Evolutionary conservation across 2,797 vertebrate genomes (phyloP).

Genomic region (Karalla daura): DNA sequence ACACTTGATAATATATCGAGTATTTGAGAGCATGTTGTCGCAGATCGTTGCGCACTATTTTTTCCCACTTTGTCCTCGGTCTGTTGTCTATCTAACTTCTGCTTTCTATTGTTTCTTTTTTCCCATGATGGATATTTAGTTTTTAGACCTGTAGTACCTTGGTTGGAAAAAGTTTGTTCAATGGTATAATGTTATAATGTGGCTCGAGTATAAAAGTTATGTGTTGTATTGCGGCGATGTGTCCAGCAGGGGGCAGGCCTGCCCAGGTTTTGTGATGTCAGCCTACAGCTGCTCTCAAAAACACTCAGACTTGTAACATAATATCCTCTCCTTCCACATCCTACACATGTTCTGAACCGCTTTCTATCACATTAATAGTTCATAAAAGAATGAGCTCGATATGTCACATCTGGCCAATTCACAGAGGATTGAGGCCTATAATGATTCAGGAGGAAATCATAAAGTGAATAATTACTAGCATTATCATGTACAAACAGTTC

Average conservation of each 20-base stretch:
- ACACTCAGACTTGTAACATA: too few relatives aligned
- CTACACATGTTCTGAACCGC: background rate
- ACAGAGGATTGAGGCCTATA: background rate
- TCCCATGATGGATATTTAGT: background rate
- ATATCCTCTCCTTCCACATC: too few relatives aligned
- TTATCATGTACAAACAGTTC: too few relatives aligned
- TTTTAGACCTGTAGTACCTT: too few relatives aligned
- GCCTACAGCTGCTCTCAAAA: background rate
- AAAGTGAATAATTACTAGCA: background rate
- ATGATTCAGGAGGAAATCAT: background rate
- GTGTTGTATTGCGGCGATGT: background rate
- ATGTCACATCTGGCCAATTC: background rate
- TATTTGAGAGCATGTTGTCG: too few relatives aligned
- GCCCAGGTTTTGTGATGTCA: background rate
- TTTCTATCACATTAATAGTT: background rate
- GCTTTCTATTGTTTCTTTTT: background rate
- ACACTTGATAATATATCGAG: background rate
- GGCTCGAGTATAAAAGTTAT: too few relatives aligned
- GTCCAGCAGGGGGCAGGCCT: constrained; percentile 50
- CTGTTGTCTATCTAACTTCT: too few relatives aligned
- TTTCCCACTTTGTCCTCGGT: too few relatives aligned
- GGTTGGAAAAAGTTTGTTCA: too few relatives aligned
- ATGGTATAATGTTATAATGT: too few relatives aligned
- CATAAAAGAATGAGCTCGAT: background rate
- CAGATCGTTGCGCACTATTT: too few relatives aligned